phyloP scores from a whole-genome alignment of 2,797 vertebrate genomes.

The Huso huso region DNA sequence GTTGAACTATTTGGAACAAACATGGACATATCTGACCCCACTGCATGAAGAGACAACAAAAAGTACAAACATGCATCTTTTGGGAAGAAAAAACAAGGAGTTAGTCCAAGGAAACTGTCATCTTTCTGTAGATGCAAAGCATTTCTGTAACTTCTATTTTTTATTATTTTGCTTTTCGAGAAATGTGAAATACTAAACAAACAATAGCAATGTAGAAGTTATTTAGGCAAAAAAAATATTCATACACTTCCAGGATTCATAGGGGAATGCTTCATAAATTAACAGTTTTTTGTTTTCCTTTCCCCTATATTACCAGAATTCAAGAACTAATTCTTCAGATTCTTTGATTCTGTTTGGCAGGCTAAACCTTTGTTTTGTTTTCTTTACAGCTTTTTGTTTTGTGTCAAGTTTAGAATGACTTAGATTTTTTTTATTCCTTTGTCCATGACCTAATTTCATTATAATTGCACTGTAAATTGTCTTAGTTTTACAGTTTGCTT shows the following conservation, averaged over 20 bases:
- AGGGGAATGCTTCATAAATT: not conserved
- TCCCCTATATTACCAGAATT: too few relatives aligned
- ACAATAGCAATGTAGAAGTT: slow-evolving; percentile 26
- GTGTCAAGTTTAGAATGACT: too few relatives aligned
- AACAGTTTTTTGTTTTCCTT: too few relatives aligned
- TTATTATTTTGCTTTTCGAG: slow-evolving; percentile 32
- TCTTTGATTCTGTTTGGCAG: too few relatives aligned
- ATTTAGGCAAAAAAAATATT: slow-evolving; percentile 18
- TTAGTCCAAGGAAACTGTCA: slow-evolving; percentile 63
- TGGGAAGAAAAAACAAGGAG: slow-evolving; percentile 50
- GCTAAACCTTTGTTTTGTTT: too few relatives aligned
- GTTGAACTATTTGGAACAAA: slow-evolving; percentile 89
- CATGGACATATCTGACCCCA: slow-evolving; percentile 83
- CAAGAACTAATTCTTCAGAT: too few relatives aligned
- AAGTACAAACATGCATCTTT: slow-evolving; percentile 52
- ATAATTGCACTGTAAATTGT: too few relatives aligned
- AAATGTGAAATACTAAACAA: slow-evolving; percentile 27
- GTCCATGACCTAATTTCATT: too few relatives aligned
- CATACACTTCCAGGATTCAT: slow-evolving; percentile 19
- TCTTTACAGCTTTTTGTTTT: too few relatives aligned
- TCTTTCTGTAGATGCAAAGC: slow-evolving; percentile 65
- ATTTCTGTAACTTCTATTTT: slow-evolving; percentile 50
- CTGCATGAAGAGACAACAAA: slow-evolving; percentile 64
- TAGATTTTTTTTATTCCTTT: too few relatives aligned
- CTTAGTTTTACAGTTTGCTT: too few relatives aligned